A percentile compares a stretch with the other conserved stretches of the same genome.
phyloP scores from a whole-genome alignment of 2,113 vertebrate genomes.

The Mirounga angustirostris region DNA sequence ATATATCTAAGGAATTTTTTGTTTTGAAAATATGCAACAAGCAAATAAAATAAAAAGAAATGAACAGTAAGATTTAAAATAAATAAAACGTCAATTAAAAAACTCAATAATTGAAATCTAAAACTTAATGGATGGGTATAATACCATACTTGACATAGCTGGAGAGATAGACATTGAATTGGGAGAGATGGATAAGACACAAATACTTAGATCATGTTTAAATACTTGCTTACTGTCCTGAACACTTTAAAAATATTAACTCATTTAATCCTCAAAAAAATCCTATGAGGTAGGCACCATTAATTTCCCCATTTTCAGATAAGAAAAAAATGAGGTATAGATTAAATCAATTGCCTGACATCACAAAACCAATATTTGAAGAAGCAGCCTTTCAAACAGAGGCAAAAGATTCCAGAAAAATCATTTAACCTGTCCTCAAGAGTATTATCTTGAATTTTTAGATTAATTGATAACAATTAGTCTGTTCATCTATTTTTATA shows the following conservation, averaged over 20 bases:
- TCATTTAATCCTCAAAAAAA: constrained; percentile 11
- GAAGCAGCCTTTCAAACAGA: neutral
- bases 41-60: neutral
- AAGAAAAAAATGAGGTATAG: neutral
- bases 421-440: neutral
- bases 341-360: neutral
- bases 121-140: neutral
- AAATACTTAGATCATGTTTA: neutral
- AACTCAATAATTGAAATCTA: constrained; percentile 13
- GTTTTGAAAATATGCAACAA: constrained; percentile 42
- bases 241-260: neutral
- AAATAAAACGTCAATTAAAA: constrained; percentile 11
- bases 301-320: constrained; percentile 3
- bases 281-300: neutral
- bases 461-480: neutral
- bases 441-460: neutral
- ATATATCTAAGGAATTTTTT: neutral
- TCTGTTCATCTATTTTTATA: neutral
- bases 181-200: neutral
- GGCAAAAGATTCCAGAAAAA: constrained; percentile 3
- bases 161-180: neutral
- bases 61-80: constrained; percentile 19
- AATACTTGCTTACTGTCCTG: constrained; percentile 9
- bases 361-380: neutral
- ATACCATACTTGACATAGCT: neutral